Evolutionary conservation across 1,140 invertebrate genomes (phyloP), one percentile per base, ranked within the genome.

Genomic region (Lucilia sericata): DNA sequence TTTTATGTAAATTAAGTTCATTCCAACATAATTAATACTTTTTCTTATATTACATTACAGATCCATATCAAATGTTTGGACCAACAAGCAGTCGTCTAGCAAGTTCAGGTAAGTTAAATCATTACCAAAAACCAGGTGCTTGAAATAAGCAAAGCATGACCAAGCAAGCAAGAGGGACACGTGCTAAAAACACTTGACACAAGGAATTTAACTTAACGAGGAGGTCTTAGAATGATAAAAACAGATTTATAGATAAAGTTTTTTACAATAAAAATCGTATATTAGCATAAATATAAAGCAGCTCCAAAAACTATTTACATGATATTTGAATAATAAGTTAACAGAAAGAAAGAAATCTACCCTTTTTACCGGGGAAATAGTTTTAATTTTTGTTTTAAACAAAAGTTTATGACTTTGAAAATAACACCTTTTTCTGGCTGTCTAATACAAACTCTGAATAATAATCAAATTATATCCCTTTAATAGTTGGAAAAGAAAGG

Each of bases 1-100:
- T 60, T 70, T 19, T 70, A 70, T 70, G 7, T 21, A 70, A 70
- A 70, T 70, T 70, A 25, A 19, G 55, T 2, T 60, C 5, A n/a
- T 14, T 14, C 55, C 2, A 19, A 4, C 7, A 76, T 36, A 76
- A 76, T 80, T 51, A 51, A 80, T 80, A 25, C 65, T 74, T 60
- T 70, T 34, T 82, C 25, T 75, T 74, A 25, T 70, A 51, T 55
- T 83, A 2, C 25, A 30, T 94, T 94, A 75, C 94, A 97, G 97
- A 98, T 96, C 97, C 97, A 89, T 98, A 98, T 94, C 97, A 98
- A 93, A 97, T 98, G 96, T 98, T 98, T 91, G 97, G 96, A 82
- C 96, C 97, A 74, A 98, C 97, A 75, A 98, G 96, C 92, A 98
- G 96, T 93, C 94, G 97, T 88, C 93, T 98, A 88, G 97, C 97